These are phyloP conservation scores for Cinclus cinclus DNA, from an alignment of 2,113 vertebrate species.

Conservation along the genomic window DNA sequence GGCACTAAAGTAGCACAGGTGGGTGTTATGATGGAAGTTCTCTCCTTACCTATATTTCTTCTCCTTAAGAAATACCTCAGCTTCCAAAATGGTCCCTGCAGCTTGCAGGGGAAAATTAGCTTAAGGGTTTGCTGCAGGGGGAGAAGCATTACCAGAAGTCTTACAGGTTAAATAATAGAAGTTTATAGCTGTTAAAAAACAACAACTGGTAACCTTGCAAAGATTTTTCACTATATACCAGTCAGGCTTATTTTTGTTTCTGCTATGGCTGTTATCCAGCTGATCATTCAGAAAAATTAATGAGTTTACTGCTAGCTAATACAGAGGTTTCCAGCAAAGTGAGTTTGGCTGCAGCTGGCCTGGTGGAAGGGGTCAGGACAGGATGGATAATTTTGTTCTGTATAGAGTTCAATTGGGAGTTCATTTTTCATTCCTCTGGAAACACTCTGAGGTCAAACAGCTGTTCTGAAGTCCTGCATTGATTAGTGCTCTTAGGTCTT, in stretches of 20 bases:
- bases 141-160: background rate
- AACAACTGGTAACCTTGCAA: background rate
- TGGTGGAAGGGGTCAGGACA: background rate
- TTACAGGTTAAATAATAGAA: background rate
- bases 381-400: background rate
- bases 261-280: background rate
- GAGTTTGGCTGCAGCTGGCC: background rate
- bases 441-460: rapidly evolving
- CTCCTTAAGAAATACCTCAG: background rate
- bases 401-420: background rate
- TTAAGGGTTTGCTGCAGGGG: background rate
- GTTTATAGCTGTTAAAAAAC: background rate
- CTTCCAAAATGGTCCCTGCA: background rate
- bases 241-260: background rate
- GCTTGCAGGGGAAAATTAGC: background rate
- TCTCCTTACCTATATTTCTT: background rate
- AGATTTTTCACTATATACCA: background rate
- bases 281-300: conserved; percentile 8
- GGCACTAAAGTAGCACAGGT: background rate
- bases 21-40: background rate
- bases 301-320: background rate
- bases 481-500: background rate
- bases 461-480: background rate
- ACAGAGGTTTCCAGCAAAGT: background rate
- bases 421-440: background rate